Conservation (phyloP, 2,888 invertebrate genomes). For the Sepioteuthis lessoniana region DNA sequence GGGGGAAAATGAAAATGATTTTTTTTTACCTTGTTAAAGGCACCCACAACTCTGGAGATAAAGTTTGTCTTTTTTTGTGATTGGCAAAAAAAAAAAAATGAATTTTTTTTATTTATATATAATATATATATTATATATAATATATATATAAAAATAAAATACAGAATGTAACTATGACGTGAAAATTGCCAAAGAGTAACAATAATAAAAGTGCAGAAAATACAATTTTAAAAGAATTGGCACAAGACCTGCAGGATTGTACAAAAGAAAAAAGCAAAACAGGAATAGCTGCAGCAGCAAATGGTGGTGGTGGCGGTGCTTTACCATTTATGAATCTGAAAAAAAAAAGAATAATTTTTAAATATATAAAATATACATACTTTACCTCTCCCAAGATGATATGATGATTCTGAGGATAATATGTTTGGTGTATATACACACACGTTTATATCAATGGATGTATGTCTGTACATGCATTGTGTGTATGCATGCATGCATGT, state of each 20-base stretch:
- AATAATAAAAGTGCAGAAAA: not conserved
- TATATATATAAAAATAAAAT: not conserved
- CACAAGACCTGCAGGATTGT: not conserved
- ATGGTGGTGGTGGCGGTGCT: not conserved
- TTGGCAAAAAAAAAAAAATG: not conserved
- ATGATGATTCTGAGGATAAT: not conserved
- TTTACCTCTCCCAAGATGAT: constrained; percentile 20
- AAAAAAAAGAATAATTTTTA: not conserved
- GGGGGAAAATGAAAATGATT: not conserved
- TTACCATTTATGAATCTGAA: not conserved
- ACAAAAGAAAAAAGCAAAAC: not conserved
- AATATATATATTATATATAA: not conserved
- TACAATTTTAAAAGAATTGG: not conserved
- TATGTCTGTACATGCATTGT: not conserved
- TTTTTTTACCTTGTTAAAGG: not conserved
- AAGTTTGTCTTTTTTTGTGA: not conserved
- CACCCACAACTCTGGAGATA: constrained; percentile 40
- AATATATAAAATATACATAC: not conserved
- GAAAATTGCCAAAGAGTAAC: not conserved
- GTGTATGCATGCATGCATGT: too few species aligned
- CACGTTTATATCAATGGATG: not conserved
- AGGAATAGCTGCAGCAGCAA: not conserved
- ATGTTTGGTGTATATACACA: not conserved
- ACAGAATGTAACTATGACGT: not conserved
- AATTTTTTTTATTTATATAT: too few species aligned